phyloP scores from a whole-genome alignment of 2,797 vertebrate genomes.

The Cryptoblepharus egeriae region DNA sequence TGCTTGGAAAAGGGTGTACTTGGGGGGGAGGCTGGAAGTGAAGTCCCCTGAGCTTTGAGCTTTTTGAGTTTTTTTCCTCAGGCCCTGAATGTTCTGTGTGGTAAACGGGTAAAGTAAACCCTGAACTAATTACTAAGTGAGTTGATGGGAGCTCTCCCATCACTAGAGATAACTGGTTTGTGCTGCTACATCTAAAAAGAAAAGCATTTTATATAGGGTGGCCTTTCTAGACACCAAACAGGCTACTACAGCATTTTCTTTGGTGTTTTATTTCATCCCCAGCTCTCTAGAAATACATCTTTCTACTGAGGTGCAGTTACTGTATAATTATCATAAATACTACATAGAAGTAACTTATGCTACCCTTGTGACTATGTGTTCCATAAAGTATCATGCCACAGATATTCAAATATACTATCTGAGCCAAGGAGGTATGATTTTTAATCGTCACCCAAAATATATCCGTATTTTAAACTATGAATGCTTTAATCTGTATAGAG shows the following conservation, averaged over 20 bases:
- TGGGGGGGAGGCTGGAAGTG: too few relatives aligned
- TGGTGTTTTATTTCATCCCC: constrained; percentile 53
- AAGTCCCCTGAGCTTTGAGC: too few relatives aligned
- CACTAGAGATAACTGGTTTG: not conserved
- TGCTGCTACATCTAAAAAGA: not conserved
- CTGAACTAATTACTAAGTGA: not conserved
- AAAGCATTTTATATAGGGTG: constrained; percentile 37
- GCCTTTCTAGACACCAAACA: constrained; percentile 29
- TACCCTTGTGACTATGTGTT: constrained; percentile 46
- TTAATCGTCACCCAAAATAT: constrained; percentile 39
- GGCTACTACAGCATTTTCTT: constrained; percentile 51
- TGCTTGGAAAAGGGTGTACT: too few relatives aligned
- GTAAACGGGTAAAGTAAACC: not conserved
- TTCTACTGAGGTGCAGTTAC: constrained; percentile 48
- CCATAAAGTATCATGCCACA: constrained; percentile 49
- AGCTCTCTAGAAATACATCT: constrained; percentile 36
- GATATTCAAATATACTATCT: constrained; percentile 52
- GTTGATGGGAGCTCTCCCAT: not conserved
- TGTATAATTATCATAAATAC: constrained; percentile 48
- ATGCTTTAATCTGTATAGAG: constrained; percentile 39
- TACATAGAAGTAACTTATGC: constrained; percentile 31
- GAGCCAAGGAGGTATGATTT: constrained; percentile 55
- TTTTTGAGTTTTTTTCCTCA: not conserved
- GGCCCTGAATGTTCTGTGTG: not conserved
- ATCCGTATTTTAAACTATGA: constrained; percentile 41